phyloP scores from a whole-genome alignment of 2,888 invertebrate species.

The Nomada goodeniana region DNA sequence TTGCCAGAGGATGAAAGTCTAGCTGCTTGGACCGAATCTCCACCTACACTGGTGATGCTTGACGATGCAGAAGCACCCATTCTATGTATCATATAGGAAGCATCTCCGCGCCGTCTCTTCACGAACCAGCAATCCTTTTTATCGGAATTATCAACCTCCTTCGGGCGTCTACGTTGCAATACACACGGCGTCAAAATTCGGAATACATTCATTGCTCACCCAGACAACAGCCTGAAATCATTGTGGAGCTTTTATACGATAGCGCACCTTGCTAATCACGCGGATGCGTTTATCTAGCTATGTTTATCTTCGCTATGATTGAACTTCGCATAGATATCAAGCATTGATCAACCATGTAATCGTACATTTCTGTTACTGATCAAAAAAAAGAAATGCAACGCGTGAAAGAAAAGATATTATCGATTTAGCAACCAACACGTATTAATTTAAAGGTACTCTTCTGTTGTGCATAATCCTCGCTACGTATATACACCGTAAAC shows the following conservation, averaged over 20 bases:
- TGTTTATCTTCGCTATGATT: background rate
- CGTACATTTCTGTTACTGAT: background rate
- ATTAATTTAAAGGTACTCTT: too few species aligned
- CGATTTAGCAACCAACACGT: background rate
- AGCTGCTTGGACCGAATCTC: slow-evolving; percentile 83
- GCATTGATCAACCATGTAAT: slow-evolving; percentile 4
- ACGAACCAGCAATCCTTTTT: slow-evolving; percentile 80
- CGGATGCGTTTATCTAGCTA: background rate
- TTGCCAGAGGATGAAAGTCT: slow-evolving; percentile 82
- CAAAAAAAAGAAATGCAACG: background rate
- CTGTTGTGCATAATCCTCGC: background rate
- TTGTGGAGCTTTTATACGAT: slow-evolving; percentile 18
- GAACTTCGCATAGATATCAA: background rate
- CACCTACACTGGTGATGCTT: slow-evolving; percentile 82
- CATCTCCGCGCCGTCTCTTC: slow-evolving; percentile 80
- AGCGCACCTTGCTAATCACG: background rate
- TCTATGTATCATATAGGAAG: slow-evolving; percentile 83
- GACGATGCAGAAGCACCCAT: slow-evolving; percentile 84
- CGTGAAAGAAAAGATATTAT: background rate
- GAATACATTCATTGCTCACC: slow-evolving; percentile 87
- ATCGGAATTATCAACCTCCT: slow-evolving; percentile 74
- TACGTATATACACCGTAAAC: background rate
- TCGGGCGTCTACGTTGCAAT: slow-evolving; percentile 85
- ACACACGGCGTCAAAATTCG: slow-evolving; percentile 87
- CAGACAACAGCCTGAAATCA: slow-evolving; percentile 85